Conservation (phyloP, 2,113 vertebrate genomes). For the Eurypyga helias region DNA sequence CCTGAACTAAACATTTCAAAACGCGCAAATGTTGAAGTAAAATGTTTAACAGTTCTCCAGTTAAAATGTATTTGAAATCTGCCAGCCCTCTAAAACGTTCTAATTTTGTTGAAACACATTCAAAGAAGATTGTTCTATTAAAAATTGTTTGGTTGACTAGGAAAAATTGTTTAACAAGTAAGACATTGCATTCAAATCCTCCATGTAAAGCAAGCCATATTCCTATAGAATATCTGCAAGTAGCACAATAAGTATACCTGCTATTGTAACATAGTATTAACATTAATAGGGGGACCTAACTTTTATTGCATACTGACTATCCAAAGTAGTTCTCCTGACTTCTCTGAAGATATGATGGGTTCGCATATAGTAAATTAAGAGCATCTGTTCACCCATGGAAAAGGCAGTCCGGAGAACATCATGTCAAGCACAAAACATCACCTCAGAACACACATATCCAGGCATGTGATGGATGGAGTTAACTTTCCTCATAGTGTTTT, state of each 20-base stretch:
- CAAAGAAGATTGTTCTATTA: neutral
- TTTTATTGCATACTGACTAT: neutral
- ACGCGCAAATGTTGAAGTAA: neutral
- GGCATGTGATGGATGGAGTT: neutral
- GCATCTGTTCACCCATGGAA: neutral
- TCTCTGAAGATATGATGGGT: neutral
- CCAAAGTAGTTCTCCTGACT: neutral
- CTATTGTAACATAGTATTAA: neutral
- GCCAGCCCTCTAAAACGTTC: neutral
- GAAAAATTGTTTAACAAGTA: neutral
- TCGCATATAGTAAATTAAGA: neutral
- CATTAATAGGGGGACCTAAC: neutral
- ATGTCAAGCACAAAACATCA: neutral
- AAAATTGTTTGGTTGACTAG: neutral
- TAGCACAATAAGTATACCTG: neutral
- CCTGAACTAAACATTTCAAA: neutral
- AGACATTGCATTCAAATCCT: neutral
- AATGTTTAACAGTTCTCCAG: neutral
- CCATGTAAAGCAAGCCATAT: neutral
- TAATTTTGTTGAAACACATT: neutral
- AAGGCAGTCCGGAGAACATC: neutral
- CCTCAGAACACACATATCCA: neutral
- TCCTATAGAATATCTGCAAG: neutral
- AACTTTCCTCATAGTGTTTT: neutral
- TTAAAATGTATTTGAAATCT: neutral